Evolutionary conservation across 2,888 invertebrate species (phyloP).

Genomic region (Synanthedon andrenaeformis): DNA sequence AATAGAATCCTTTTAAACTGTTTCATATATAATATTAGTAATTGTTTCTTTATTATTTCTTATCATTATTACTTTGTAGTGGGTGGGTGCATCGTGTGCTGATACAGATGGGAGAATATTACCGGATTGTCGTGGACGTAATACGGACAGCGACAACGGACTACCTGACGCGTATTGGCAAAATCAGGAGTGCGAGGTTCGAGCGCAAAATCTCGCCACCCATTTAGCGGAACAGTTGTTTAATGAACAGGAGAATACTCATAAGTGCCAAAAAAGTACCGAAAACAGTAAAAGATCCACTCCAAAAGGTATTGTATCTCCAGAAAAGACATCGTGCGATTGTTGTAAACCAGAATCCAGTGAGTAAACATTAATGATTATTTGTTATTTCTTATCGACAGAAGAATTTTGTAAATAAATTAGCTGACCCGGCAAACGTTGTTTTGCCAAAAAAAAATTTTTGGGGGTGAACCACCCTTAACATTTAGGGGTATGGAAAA

Average conservation of each 20-base stretch:
- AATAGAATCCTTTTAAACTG: too few species aligned
- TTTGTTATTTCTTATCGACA: too few species aligned
- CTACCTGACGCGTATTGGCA: conserved; percentile 22
- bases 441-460: too few species aligned
- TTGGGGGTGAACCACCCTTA: too few species aligned
- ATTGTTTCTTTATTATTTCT: too few species aligned
- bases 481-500: too few species aligned
- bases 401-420: too few species aligned
- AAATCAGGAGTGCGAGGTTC: conserved; percentile 31
- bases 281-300: conserved; percentile 23
- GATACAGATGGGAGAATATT: conserved; percentile 19
- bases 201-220: conserved; percentile 38
- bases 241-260: conserved; percentile 21
- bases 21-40: too few species aligned
- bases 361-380: neutral
- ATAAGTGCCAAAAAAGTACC: conserved; percentile 32
- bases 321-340: conserved; percentile 9
- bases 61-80: conserved; percentile 20
- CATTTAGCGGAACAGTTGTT: conserved; percentile 45
- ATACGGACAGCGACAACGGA: conserved; percentile 6
- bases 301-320: conserved; percentile 24
- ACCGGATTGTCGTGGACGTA: conserved; percentile 14
- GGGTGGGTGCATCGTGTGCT: conserved; percentile 47
- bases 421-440: too few species aligned
- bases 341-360: neutral